phyloP scores from a whole-genome alignment of 2,113 vertebrate species.

The Nycticryphes semicollaris region DNA sequence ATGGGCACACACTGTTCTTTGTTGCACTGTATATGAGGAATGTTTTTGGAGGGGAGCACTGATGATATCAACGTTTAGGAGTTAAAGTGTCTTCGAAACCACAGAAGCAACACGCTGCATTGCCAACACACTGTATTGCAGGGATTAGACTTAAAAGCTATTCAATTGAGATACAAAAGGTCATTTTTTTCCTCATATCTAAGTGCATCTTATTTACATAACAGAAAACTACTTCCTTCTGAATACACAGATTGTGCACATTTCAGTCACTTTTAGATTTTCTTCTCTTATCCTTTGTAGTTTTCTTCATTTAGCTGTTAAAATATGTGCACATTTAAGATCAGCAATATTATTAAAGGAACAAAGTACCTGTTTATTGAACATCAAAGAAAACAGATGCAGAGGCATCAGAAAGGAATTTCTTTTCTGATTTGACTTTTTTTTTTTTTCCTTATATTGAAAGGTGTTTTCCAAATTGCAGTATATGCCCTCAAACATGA shows the following conservation, averaged over 20 bases:
- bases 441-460: background rate
- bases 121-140: background rate
- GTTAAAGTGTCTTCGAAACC: background rate
- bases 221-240: background rate
- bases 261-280: background rate
- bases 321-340: background rate
- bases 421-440: background rate
- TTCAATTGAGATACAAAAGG: background rate
- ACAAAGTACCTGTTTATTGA: background rate
- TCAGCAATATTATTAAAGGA: background rate
- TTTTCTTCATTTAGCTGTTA: background rate
- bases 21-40: constrained; percentile 51
- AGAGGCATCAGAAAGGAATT: background rate
- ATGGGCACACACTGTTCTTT: constrained; percentile 66
- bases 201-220: background rate
- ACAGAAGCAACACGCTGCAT: background rate
- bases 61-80: background rate
- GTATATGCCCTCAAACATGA: background rate
- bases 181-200: background rate
- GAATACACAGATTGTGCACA: background rate
- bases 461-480: background rate
- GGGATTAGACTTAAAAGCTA: background rate
- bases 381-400: background rate
- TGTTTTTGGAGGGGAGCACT: constrained; percentile 12
- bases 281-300: background rate